Conservation (phyloP, 2,888 invertebrate species). For the Ophion ventricosus region DNA sequence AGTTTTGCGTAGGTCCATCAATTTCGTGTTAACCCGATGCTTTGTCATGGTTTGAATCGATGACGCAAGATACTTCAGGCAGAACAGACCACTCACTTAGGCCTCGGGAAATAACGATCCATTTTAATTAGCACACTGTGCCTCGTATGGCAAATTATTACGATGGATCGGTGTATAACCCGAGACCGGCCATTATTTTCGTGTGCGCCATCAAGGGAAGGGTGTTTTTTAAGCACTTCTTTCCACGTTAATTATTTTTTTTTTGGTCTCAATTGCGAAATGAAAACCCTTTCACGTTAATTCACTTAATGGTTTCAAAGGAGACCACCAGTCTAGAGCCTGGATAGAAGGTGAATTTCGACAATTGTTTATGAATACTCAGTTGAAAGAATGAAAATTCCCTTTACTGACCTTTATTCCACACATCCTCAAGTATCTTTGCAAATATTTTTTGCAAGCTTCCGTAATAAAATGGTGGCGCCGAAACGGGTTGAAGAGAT, state of each 20-base stretch:
- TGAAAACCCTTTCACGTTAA: neutral
- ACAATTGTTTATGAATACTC: too few relatives aligned
- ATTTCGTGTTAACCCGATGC: conserved; percentile 27
- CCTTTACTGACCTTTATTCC: too few relatives aligned
- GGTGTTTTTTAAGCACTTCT: neutral
- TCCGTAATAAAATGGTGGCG: too few relatives aligned
- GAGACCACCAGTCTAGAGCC: too few relatives aligned
- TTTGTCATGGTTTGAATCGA: conserved; percentile 29
- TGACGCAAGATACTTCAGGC: conserved; percentile 21
- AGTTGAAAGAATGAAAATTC: too few relatives aligned
- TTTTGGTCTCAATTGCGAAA: neutral
- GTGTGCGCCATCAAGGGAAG: neutral
- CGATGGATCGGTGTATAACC: neutral
- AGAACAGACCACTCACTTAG: conserved; percentile 15
- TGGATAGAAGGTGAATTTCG: too few relatives aligned
- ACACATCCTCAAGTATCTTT: too few relatives aligned
- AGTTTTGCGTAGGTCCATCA: conserved; percentile 4
- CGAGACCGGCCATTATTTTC: conserved; percentile 8
- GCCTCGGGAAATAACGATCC: conserved; percentile 21
- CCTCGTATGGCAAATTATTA: conserved; percentile 9
- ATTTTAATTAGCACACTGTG: conserved; percentile 13
- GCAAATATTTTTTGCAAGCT: too few relatives aligned
- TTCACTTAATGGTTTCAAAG: neutral
- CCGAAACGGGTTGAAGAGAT: too few relatives aligned
- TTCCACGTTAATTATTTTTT: neutral